phyloP scores from a whole-genome alignment of 2,888 invertebrate species.

The Limenitis camilla region DNA sequence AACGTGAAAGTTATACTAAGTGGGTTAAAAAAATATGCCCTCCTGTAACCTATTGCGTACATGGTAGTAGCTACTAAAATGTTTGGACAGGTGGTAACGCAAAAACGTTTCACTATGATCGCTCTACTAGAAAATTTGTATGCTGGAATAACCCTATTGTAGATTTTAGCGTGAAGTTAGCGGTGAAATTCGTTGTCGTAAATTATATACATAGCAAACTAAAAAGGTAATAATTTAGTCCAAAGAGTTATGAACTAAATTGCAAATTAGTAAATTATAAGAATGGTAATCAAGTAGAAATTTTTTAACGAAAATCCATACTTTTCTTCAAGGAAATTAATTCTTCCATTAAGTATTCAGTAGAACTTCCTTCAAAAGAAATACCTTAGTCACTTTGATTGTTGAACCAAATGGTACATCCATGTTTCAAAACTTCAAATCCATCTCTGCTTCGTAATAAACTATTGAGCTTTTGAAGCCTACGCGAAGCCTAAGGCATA shows the following conservation, averaged over 20 bases:
- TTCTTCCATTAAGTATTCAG: no score
- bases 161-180: background rate
- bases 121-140: conserved; percentile 2
- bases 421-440: background rate
- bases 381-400: background rate
- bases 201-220: no score
- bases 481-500: conserved; percentile 5
- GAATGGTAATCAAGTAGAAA: no score
- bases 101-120: conserved; percentile 12
- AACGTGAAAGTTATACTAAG: conserved; percentile 22
- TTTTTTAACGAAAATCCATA: no score
- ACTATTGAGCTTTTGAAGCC: conserved; percentile 10
- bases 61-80: conserved; percentile 3
- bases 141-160: background rate
- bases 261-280: no score
- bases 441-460: background rate
- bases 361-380: no score
- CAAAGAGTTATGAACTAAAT: no score
- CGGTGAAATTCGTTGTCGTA: no score
- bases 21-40: conserved; percentile 20
- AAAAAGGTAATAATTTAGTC: no score
- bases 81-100: conserved; percentile 16
- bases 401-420: background rate
- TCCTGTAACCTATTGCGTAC: conserved; percentile 1
- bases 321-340: no score